Percentiles rank a stretch among this genome's conserved stretches.
phyloP scores from a whole-genome alignment of 2,797 vertebrate genomes.

The Enteromius mattozi region DNA sequence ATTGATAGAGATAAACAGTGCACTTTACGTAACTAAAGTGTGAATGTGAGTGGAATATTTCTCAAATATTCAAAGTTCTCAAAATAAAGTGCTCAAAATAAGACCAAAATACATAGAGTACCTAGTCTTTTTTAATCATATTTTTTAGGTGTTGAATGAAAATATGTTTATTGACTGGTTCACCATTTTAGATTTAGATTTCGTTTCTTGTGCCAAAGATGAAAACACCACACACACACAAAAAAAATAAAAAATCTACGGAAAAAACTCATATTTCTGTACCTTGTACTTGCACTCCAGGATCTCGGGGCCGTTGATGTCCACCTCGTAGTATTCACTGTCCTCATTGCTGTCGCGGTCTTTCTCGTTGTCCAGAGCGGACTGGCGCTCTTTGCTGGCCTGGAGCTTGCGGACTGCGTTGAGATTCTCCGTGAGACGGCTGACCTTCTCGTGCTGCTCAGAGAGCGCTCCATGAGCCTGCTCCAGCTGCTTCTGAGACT shows the following conservation, averaged over 20 bases:
- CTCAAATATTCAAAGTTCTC: background rate
- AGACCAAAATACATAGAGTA: no score
- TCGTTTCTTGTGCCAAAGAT: no score
- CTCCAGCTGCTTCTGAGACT: constrained; percentile 94
- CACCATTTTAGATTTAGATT: no score
- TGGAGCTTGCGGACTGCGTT: constrained; percentile 93
- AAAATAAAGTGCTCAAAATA: no score
- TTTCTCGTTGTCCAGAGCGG: constrained; percentile 91
- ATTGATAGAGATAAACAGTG: background rate
- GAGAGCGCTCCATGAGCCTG: constrained; percentile 87
- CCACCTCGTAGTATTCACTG: constrained; percentile 95
- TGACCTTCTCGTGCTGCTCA: constrained; percentile 90
- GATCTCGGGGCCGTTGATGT: constrained; percentile 97
- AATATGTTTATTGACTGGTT: background rate
- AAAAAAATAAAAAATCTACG: no score
- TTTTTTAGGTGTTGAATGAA: background rate
- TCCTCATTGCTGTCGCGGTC: constrained; percentile 94
- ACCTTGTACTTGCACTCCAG: constrained; percentile 91
- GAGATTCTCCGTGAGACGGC: constrained; percentile 90
- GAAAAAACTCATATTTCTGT: background rate
- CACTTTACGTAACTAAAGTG: background rate
- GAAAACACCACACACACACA: no score
- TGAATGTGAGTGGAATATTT: background rate
- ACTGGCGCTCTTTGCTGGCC: constrained; percentile 91
- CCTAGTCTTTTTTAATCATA: background rate